Evolutionary conservation across 2,113 vertebrate genomes (phyloP), one percentile per base, ranked within the genome.

Genomic region (Atherinomorus stipes): DNA sequence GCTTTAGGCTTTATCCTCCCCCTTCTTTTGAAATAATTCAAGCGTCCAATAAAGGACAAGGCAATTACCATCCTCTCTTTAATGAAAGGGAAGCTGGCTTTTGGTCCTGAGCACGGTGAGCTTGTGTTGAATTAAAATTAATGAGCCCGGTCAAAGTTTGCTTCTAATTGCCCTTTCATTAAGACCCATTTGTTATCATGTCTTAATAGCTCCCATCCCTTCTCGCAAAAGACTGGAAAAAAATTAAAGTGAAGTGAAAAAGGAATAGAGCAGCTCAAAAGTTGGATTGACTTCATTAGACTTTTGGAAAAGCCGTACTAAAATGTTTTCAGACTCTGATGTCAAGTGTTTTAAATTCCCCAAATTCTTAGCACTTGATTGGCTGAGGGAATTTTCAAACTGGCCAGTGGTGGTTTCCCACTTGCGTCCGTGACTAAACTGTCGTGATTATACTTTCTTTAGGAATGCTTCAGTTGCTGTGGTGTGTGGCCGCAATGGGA

Each of bases 121-220:
- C 90, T 92, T 92, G 81, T 87, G 85, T 84, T 84, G 90, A 92
- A 93, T 92, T 91, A 90, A 80, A 93, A 92, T 89, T 93, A 94
- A 95, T 93, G 91, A 93, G 91, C 86, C 81, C 72, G 89, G 90
- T 93, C 92, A 94, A 93, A 93, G 91, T 93, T 92, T 88, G 78
- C 78, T 65, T 91, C 86, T 93, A 93, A 94, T 94, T 93, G 90
- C 88, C 83, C 89, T 91, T 91, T 93, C 90, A 93, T 93, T 92
- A 91, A 90, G 85, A 91, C 84, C 84, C 84, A 83, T 92, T 90
- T 92, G 91, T 92, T 92, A 93, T 92, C 89, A 82, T 50, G 83
- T 89, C 90, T 90, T 94, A 93, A 94, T 94, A 90, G 92, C 88
- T 88, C 87, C 78, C 72, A 63, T 73, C 64, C 63, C 64, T 12